Base-by-base conservation (phyloP, 1,140 invertebrate genomes). In the Hyphantria cunea region DNA sequence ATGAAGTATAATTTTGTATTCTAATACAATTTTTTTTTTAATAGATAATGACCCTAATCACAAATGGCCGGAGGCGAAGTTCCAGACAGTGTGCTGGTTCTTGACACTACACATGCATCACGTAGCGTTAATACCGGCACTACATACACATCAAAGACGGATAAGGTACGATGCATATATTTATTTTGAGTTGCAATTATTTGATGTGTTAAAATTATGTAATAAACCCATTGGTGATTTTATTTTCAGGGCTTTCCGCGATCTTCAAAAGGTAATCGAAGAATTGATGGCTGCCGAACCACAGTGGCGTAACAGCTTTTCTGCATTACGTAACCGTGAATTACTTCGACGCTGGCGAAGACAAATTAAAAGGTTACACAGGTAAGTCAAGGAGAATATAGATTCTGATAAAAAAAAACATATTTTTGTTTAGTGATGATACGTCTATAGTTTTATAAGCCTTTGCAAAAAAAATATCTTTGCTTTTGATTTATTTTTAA, bases 51-150 rank as follows among this genome's bases (percentile, higher is more conserved):
- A 92, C 64, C 90, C 91, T 33, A 81, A 72, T 12, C 92, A 94
- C 74, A 87, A 90, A 45, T 96, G 95, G 94, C 92, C 93, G 39
- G 95, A 96, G 54, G 92, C 95, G 0, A 99, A 98, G 79, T 99
- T 99, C 89, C 95, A 96, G 25, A 99, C 98, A 0, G 96, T 98
- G 70, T 99, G 98, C 83, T 99, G 98, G 96, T 99, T 98, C 88
- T 90, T 99, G 31, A 99, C 98, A 0, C 92, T 99, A 10, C 96
- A 98, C 82, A 96, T 95, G 80, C 97, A 99, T 90, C 97, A 99
- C 82, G 92, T 99, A 41, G 95, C 96, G 17, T 92, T 99, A 25
- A 92, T 98, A 64, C 98, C 98, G 3, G 95, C 96, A 1, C 92
- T 98, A 13, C 95, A 97, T 77, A 97, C 96, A 52, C 97, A 99